phyloP scores from a whole-genome alignment of 2,113 vertebrate genomes.

The Alligator sinensis region DNA sequence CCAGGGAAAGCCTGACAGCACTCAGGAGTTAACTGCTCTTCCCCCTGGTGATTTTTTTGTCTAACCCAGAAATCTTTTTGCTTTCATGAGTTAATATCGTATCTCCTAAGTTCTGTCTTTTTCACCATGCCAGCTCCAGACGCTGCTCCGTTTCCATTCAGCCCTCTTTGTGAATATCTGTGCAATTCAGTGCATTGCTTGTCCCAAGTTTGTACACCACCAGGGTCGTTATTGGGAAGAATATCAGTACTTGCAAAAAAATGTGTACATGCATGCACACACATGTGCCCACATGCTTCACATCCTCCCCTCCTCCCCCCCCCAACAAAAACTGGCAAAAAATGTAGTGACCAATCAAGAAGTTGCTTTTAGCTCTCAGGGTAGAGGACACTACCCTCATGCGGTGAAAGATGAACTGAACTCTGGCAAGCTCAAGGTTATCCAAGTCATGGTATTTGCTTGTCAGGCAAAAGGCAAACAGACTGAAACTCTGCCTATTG shows the following conservation, averaged over 20 bases:
- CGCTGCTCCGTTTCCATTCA: slow-evolving; percentile 61
- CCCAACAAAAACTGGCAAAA: neutral
- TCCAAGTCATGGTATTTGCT: neutral
- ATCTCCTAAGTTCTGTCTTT: slow-evolving; percentile 46
- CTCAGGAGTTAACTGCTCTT: slow-evolving; percentile 26
- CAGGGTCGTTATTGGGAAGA: slow-evolving; percentile 67
- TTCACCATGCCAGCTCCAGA: slow-evolving; percentile 41
- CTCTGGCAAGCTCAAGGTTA: slow-evolving; percentile 9
- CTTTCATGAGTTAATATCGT: slow-evolving; percentile 56
- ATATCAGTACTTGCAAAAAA: slow-evolving; percentile 59
- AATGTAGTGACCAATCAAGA: neutral
- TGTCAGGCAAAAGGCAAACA: slow-evolving; percentile 51
- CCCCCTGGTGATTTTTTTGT: slow-evolving; percentile 48
- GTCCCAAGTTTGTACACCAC: slow-evolving; percentile 28
- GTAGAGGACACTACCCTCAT: neutral
- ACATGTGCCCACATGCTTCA: slow-evolving; percentile 19
- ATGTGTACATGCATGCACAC: slow-evolving; percentile 12
- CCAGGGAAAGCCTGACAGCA: slow-evolving; percentile 25
- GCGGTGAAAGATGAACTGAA: neutral
- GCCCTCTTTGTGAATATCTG: neutral
- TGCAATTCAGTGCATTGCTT: neutral
- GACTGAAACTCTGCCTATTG: neutral
- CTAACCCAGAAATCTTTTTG: slow-evolving; percentile 24
- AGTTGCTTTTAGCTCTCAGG: neutral
- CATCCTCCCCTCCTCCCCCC: neutral